Conservation (phyloP, 2,797 vertebrate genomes). For the Phaenicophaeus curvirostris region DNA sequence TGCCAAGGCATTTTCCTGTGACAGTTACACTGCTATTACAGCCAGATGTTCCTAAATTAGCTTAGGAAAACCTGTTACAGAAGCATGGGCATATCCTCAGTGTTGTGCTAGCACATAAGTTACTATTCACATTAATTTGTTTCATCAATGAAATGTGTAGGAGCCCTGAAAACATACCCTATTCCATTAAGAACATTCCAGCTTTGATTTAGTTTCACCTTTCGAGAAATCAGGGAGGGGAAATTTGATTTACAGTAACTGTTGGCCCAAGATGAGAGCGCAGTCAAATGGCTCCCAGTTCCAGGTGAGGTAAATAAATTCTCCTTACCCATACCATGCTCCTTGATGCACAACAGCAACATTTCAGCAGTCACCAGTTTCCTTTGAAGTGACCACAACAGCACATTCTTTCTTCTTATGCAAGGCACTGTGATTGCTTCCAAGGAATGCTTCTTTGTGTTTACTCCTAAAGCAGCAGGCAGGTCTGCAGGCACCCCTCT, state of each 20-base stretch:
- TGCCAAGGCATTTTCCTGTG: not conserved
- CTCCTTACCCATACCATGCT: not conserved
- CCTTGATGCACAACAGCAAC: not conserved
- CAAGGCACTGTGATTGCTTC: not conserved
- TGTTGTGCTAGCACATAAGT: not conserved
- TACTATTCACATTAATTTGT: not conserved
- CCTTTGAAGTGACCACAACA: conserved; percentile 23
- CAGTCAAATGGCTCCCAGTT: not conserved
- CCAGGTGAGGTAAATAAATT: conserved; percentile 15
- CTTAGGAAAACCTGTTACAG: not conserved
- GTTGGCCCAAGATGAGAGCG: conserved; percentile 21
- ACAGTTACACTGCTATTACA: not conserved
- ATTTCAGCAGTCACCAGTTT: not conserved
- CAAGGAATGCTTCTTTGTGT: not conserved
- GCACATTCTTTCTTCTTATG: not conserved
- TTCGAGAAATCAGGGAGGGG: not conserved
- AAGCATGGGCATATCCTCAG: not conserved
- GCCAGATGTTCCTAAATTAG: not conserved
- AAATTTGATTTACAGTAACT: not conserved
- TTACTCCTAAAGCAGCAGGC: not conserved
- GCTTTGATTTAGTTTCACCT: not conserved
- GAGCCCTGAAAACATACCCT: not conserved
- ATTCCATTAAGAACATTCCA: not conserved
- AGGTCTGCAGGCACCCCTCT: not conserved
- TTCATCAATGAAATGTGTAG: not conserved